phyloP scores from a whole-genome alignment of 1,140 invertebrate genomes.

The Meloidogyne floridensis region DNA sequence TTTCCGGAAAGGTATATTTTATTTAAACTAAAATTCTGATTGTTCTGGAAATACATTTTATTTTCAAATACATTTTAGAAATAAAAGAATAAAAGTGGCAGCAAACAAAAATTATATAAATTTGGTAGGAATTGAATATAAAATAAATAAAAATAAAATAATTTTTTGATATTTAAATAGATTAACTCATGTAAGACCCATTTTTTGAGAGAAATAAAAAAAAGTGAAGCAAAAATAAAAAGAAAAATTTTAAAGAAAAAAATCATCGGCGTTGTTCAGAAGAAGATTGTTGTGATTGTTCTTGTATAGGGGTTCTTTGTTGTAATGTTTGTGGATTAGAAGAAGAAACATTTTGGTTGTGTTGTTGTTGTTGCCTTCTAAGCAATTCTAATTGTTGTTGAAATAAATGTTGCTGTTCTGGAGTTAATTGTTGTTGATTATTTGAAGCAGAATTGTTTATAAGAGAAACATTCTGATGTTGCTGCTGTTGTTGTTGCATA shows the following conservation, averaged over 20 bases:
- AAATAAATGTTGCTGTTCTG: not conserved
- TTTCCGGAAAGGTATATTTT: too few species aligned
- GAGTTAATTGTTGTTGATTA: not conserved
- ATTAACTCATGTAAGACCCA: too few species aligned
- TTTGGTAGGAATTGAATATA: too few species aligned
- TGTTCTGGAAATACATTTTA: too few species aligned
- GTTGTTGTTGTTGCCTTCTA: not conserved
- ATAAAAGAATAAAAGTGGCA: too few species aligned
- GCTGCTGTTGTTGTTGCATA: not conserved
- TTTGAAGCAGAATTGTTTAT: not conserved
- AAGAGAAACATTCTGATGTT: not conserved
- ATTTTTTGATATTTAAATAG: too few species aligned
- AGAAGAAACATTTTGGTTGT: not conserved
- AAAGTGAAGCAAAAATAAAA: too few species aligned
- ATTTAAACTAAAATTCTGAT: too few species aligned
- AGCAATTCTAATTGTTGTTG: not conserved
- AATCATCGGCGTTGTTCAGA: not conserved
- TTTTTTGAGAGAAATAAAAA: too few species aligned
- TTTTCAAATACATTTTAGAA: too few species aligned
- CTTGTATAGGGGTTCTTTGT: not conserved
- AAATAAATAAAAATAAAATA: too few species aligned
- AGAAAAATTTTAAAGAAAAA: not conserved
- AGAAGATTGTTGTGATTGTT: not conserved
- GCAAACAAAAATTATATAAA: too few species aligned
- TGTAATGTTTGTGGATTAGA: not conserved